Base-by-base conservation (phyloP, 2,888 invertebrate genomes). In the Heteromurus nitidus region DNA sequence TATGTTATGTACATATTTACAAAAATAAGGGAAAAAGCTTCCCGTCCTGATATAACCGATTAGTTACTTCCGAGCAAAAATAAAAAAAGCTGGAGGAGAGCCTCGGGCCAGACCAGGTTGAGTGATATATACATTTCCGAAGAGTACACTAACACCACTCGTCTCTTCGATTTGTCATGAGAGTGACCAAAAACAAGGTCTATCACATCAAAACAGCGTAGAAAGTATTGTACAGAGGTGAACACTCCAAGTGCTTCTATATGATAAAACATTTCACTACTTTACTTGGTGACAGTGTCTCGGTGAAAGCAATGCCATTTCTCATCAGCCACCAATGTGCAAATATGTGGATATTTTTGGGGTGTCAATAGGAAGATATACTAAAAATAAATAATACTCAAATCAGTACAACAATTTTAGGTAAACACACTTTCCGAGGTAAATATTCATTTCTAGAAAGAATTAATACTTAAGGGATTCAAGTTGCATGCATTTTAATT, bases 111-210 rank as follows among this genome's bases (percentile, higher is more conserved):
- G 9, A 36, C 55, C 24, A 24, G 22, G 20, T 50, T 50, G n/a
- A n/a, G n/a, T n/a, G n/a, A n/a, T n/a, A n/a, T n/a, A n/a, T n/a
- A n/a, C n/a, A 50, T 50, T 5, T 50, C 20, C 20, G n/a, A 60
- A 42, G 44, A 11, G 65, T 65, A 65, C 65, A n/a, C n/a, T n/a
- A 65, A 65, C 76, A 76, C 76, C 55, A n/a, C n/a, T 67, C 75
- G 69, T 68, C 58, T 68, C 76, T 76, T 76, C 76, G 76, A 76
- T 76, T 75, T 76, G 68, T 53, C 76, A 76, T 69, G 76, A 69
- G n/a, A n/a, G 76, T 76, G 76, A 76, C 75, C 55, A 65, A 67
- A 75, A 67, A 68, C 67, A 65, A 65, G 74, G 74, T 65, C 53
- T 65, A 36, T 36, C 24, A 58, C 58, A 55, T 28, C 65, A 44